Conservation (phyloP, 37 sponge, comb jelly and placozoan species). For the Hormiphora californensis region DNA sequence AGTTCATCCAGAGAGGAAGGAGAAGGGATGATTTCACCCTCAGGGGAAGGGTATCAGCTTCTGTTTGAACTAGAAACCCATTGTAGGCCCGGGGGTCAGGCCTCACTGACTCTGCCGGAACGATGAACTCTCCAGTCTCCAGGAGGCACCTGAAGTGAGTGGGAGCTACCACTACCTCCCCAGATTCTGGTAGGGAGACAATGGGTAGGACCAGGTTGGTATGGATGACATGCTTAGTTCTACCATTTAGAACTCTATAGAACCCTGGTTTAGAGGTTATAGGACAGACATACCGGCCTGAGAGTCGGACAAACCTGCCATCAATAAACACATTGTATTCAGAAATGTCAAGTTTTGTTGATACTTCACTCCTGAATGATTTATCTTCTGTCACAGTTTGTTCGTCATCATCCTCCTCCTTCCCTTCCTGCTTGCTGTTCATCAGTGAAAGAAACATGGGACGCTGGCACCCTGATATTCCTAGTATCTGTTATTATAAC, state of each 20-base stretch:
- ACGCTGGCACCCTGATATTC: background rate
- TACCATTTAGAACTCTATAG: background rate
- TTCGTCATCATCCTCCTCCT: background rate
- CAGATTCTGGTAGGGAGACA: background rate
- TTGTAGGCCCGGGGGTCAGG: background rate
- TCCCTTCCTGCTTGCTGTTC: background rate
- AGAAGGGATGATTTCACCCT: background rate
- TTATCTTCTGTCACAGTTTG: background rate
- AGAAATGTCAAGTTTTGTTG: background rate
- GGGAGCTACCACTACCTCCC: slow-evolving; percentile 13
- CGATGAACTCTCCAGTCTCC: background rate
- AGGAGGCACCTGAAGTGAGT: background rate
- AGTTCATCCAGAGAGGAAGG: background rate
- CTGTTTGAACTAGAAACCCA: background rate
- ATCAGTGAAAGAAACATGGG: background rate
- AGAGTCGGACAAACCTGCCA: background rate
- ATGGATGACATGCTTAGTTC: background rate
- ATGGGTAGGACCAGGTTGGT: background rate
- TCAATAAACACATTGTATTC: background rate
- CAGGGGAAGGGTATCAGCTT: background rate
- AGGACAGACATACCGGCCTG: background rate
- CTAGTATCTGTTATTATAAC: background rate
- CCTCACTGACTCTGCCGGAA: background rate
- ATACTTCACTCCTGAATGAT: too few species aligned
- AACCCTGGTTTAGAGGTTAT: background rate